Evolutionary conservation across 2,888 invertebrate species (phyloP).

Genomic region (Zeuzera pyrina): DNA sequence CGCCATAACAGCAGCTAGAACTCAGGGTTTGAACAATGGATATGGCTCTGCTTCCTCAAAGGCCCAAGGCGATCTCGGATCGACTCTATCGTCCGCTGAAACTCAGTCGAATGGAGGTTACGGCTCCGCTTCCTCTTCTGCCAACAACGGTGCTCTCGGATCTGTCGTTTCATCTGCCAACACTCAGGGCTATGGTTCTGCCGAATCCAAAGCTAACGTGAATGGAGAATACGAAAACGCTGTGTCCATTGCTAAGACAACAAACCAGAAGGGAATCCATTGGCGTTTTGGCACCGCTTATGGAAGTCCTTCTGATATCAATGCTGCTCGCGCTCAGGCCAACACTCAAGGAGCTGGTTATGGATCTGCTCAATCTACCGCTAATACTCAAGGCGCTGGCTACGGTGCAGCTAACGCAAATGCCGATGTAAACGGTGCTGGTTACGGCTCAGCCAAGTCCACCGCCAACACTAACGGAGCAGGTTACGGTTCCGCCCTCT

Average conservation of each 20-base stretch:
- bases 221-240: conserved; percentile 30
- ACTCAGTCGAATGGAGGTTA: conserved; percentile 26
- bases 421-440: conserved; percentile 23
- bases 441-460: conserved; percentile 19
- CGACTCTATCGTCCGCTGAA: conserved; percentile 25
- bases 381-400: conserved; percentile 23
- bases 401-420: conserved; percentile 29
- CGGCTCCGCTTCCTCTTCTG: conserved; percentile 28
- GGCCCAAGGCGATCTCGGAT: conserved; percentile 23
- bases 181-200: conserved; percentile 32
- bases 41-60: conserved; percentile 41
- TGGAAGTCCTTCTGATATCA: conserved; percentile 26
- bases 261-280: conserved; percentile 32
- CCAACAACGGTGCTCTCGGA: conserved; percentile 24
- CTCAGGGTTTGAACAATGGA: conserved; percentile 36
- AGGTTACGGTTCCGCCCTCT: conserved; percentile 3
- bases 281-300: conserved; percentile 57
- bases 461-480: conserved; percentile 16
- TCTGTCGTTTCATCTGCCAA: conserved; percentile 31
- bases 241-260: conserved; percentile 28
- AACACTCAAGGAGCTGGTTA: conserved; percentile 18
- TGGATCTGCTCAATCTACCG: conserved; percentile 20
- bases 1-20: conserved; percentile 32
- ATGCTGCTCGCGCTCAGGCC: conserved; percentile 11
- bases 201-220: conserved; percentile 40